Percentiles rank a stretch among this genome's conserved stretches.
Evolutionary conservation across 2,113 vertebrate genomes (phyloP).

Genomic region (Ammodytes marinus): DNA sequence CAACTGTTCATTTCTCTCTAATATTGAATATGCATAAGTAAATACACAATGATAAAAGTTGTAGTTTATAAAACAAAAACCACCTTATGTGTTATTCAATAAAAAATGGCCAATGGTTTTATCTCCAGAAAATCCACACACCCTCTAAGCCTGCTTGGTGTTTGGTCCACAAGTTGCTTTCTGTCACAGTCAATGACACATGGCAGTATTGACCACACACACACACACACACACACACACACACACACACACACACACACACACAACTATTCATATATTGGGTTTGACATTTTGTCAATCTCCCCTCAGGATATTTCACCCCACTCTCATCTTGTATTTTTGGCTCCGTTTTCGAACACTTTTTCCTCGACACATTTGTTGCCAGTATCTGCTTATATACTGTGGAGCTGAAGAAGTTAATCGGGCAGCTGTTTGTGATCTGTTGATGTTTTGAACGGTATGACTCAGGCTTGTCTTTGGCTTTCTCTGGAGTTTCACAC

Average conservation of each 20-base stretch:
- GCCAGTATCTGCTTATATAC: constrained; percentile 6
- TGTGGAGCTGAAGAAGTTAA: background rate
- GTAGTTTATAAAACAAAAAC: no score
- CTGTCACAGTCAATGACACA: background rate
- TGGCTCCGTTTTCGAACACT: background rate
- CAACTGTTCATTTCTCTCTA: no score
- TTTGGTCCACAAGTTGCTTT: background rate
- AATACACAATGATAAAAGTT: no score
- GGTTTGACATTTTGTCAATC: background rate
- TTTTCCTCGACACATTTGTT: constrained; percentile 2
- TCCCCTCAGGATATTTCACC: background rate
- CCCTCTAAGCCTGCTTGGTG: background rate
- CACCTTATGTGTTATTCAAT: background rate
- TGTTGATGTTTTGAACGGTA: constrained; percentile 26
- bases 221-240: no score
- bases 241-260: no score
- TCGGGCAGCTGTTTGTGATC: constrained; percentile 33
- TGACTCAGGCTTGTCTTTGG: constrained; percentile 35
- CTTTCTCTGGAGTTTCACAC: constrained; percentile 33
- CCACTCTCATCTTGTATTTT: constrained; percentile 1
- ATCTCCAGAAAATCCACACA: background rate
- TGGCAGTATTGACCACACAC: background rate
- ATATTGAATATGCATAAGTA: no score
- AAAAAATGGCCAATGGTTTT: no score
- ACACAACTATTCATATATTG: background rate